Percentiles rank a stretch among this genome's conserved stretches.
Evolutionary conservation across 1,140 invertebrate genomes (phyloP).

Genomic region (Melipona quadrifasciata): DNA sequence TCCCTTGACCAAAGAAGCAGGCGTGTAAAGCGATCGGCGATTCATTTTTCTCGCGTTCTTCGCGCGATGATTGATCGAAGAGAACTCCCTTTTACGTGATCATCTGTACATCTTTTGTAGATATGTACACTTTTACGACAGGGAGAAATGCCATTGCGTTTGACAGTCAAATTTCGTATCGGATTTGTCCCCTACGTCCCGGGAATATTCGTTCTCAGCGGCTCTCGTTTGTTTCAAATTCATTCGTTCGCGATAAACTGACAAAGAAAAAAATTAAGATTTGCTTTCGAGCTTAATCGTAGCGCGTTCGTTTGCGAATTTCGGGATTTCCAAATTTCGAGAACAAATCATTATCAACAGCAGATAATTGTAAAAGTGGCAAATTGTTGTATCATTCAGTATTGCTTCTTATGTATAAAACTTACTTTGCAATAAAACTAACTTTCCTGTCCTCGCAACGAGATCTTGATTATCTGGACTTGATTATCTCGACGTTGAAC

Average conservation of each 20-base stretch:
- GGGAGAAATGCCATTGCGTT: not conserved
- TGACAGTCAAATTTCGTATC: constrained; percentile 1
- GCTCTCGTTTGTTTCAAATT: constrained; percentile 13
- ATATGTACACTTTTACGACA: not conserved
- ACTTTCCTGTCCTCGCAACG: not conserved
- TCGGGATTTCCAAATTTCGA: not conserved
- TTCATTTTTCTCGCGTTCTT: not conserved
- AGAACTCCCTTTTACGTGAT: not conserved
- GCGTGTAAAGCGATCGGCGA: not conserved
- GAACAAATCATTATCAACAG: not conserved
- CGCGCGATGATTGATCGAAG: not conserved
- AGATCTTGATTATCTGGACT: not conserved
- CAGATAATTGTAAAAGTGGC: not conserved
- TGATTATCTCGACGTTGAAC: too few relatives aligned
- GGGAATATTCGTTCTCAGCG: not conserved
- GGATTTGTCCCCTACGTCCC: not conserved
- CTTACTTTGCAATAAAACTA: not conserved
- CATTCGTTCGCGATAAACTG: not conserved
- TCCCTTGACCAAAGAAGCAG: constrained; percentile 22
- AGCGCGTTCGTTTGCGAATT: not conserved
- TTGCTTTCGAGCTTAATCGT: constrained; percentile 1
- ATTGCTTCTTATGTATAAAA: not conserved
- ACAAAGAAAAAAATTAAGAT: not conserved
- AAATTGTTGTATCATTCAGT: not conserved
- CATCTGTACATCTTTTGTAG: constrained; percentile 44